These are phyloP conservation scores for Aleadryas rufinucha DNA, from an alignment of 2,113 vertebrate species.

Conservation along the genomic window DNA sequence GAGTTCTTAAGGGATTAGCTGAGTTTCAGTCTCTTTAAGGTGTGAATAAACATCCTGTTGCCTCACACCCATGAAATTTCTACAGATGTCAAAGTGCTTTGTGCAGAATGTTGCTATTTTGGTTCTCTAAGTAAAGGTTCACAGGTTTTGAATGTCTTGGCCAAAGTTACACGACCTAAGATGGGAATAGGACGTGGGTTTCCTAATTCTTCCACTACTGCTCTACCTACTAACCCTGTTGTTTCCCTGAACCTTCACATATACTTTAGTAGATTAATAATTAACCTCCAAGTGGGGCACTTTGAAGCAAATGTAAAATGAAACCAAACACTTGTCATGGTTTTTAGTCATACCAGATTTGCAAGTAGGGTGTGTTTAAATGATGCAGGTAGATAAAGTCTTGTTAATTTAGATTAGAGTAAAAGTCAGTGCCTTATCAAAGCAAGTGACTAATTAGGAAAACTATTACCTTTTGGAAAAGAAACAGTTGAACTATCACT, in stretches of 20 bases:
- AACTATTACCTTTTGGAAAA: constrained; percentile 62
- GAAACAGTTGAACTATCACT: constrained; percentile 31
- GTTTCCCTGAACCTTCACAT: constrained; percentile 49
- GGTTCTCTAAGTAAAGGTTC: neutral
- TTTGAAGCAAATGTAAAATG: constrained; percentile 62
- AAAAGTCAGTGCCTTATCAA: constrained; percentile 60
- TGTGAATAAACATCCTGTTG: constrained; percentile 2
- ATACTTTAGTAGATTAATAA: constrained; percentile 45
- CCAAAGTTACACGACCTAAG: neutral
- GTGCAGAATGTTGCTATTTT: neutral
- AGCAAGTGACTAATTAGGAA: constrained; percentile 60
- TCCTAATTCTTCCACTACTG: neutral
- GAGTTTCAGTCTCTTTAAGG: constrained; percentile 31
- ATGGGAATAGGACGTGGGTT: neutral
- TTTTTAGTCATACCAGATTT: constrained; percentile 70
- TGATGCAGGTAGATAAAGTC: constrained; percentile 59
- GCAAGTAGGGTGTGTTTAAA: constrained; percentile 63
- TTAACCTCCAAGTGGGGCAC: constrained; percentile 53
- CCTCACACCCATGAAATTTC: constrained; percentile 1
- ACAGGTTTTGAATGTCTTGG: neutral
- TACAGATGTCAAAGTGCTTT: neutral
- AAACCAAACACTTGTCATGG: constrained; percentile 64
- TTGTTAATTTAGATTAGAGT: constrained; percentile 68
- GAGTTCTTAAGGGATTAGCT: constrained; percentile 37
- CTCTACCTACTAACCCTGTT: constrained; percentile 25